Evolutionary conservation across 2,113 vertebrate species (phyloP).

Genomic region (Mesembrinibis cayennensis): DNA sequence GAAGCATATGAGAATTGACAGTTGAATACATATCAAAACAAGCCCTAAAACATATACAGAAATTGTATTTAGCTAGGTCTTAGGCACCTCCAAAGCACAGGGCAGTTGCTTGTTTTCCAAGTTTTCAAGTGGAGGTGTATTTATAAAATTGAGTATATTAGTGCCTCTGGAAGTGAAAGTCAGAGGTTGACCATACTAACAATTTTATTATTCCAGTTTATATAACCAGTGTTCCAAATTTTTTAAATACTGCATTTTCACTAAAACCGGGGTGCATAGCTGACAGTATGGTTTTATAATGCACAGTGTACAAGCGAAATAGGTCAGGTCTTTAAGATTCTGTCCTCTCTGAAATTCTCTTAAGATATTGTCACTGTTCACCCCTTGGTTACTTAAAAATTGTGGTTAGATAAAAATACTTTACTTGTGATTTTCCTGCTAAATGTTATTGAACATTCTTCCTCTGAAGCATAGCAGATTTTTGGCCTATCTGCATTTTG

Average conservation of each 20-base stretch:
- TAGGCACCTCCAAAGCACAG: not conserved
- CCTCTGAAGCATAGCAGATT: not conserved
- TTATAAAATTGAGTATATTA: not conserved
- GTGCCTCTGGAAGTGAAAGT: not conserved
- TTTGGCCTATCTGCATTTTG: not conserved
- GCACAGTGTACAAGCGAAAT: not conserved
- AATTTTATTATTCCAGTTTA: not conserved
- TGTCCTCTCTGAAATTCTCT: not conserved
- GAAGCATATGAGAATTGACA: not conserved
- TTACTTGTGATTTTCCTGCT: not conserved
- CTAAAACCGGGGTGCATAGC: not conserved
- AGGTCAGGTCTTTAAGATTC: not conserved
- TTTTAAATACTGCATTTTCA: constrained; percentile 20
- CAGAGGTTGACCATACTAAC: not conserved
- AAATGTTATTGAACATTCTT: not conserved
- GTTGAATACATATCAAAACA: not conserved
- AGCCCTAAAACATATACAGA: not conserved
- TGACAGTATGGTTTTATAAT: not conserved
- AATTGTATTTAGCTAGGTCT: not conserved
- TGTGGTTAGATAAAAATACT: not conserved
- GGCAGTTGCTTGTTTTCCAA: not conserved
- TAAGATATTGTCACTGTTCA: not conserved
- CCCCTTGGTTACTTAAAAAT: not conserved
- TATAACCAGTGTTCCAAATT: not conserved
- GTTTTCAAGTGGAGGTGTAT: not conserved